These are phyloP conservation scores for Drosophila aff. DNA, from an alignment of 1,140 invertebrate species.

Conservation along the genomic window DNA sequence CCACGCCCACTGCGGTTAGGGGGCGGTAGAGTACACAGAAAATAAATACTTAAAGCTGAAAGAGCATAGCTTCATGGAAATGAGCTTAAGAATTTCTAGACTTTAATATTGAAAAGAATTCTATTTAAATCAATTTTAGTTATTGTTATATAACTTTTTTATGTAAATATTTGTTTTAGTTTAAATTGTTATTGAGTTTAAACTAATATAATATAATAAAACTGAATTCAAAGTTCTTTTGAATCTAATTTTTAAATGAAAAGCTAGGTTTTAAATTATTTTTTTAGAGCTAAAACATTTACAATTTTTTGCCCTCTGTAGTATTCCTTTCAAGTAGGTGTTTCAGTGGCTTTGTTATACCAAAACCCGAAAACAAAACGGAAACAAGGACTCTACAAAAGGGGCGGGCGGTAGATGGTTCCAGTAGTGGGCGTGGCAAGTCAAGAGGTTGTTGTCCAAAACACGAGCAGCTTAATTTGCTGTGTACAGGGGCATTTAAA, in stretches of 20 bases:
- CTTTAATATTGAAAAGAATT: neutral
- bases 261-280: too few relatives aligned
- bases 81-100: neutral
- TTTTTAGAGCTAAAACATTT: neutral
- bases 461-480: conserved; percentile 69
- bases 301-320: conserved; percentile 41
- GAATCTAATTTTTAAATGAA: neutral
- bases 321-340: conserved; percentile 58
- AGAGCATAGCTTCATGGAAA: neutral
- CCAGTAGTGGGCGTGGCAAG: conserved; percentile 34
- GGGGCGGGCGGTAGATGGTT: conserved; percentile 20
- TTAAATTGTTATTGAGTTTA: too few relatives aligned
- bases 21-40: conserved; percentile 11
- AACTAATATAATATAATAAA: too few relatives aligned
- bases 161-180: neutral
- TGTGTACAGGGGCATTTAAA: conserved; percentile 59
- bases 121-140: neutral
- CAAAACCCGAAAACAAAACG: conserved; percentile 44
- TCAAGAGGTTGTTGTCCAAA: conserved; percentile 55
- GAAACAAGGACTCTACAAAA: conserved; percentile 14
- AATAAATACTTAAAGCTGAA: neutral
- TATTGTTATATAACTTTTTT: neutral
- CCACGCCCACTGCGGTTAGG: conserved; percentile 22
- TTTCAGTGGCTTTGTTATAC: conserved; percentile 51
- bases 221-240: neutral